A percentile compares a stretch with the other conserved stretches of the same genome.
These are phyloP conservation scores for Acanthornis magna DNA, from an alignment of 2,797 vertebrate species.

Conservation along the genomic window DNA sequence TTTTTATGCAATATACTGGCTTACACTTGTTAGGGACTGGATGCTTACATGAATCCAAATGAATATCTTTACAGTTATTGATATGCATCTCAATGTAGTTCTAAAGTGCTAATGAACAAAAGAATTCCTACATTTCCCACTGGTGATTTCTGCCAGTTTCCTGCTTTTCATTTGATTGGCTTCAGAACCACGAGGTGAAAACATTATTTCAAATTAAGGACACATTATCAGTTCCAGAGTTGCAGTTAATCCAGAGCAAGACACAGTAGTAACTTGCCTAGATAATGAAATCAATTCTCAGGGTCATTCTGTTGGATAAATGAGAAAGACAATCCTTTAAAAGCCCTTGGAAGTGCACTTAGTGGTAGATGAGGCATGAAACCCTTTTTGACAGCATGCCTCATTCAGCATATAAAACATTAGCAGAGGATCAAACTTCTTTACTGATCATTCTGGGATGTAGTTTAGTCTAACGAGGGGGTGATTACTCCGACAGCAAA, in stretches of 20 bases:
- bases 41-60: background rate
- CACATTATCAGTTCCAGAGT: background rate
- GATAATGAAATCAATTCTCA: constrained; percentile 11
- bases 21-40: background rate
- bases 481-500: background rate
- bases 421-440: background rate
- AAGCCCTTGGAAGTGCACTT: background rate
- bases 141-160: background rate
- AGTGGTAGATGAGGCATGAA: constrained; percentile 15
- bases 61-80: background rate
- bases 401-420: background rate
- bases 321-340: background rate
- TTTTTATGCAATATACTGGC: background rate
- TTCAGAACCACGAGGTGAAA: background rate
- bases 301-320: background rate
- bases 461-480: background rate
- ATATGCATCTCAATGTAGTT: background rate
- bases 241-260: background rate
- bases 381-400: constrained; percentile 7
- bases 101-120: background rate
- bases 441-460: background rate
- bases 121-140: background rate
- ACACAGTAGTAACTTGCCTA: background rate
- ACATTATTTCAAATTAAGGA: background rate
- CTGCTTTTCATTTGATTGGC: background rate